These are phyloP conservation scores for Eupithecia exiguata DNA, from an alignment of 2,888 invertebrate species.

Conservation along the genomic window DNA sequence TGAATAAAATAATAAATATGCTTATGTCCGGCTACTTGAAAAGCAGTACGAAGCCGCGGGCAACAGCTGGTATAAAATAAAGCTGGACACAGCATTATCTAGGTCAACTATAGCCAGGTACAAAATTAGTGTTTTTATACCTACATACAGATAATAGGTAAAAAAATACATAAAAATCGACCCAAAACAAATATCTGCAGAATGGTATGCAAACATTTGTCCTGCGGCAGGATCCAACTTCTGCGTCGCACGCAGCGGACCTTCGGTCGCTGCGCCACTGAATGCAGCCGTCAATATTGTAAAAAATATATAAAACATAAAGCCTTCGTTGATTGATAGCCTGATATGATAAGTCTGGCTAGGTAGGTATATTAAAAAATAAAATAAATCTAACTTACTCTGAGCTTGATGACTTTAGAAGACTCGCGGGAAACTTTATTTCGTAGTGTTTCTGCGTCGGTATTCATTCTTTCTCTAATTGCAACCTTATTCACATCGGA, in stretches of 20 bases:
- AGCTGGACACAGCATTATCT: too few relatives aligned
- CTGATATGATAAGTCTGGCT: background rate
- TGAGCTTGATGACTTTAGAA: constrained; percentile 69
- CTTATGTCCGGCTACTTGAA: too few relatives aligned
- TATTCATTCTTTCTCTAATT: constrained; percentile 62
- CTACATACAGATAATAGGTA: background rate
- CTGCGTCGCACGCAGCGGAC: background rate
- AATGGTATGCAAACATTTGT: background rate
- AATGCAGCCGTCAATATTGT: too few relatives aligned
- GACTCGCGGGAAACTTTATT: constrained; percentile 70
- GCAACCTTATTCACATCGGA: constrained; percentile 63
- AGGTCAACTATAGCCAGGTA: too few relatives aligned
- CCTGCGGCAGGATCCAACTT: background rate
- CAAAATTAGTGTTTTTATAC: too few relatives aligned
- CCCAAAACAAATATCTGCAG: background rate
- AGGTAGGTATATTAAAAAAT: background rate
- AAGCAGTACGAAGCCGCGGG: too few relatives aligned
- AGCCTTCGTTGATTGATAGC: background rate
- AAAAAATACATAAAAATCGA: background rate
- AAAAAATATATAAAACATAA: too few relatives aligned
- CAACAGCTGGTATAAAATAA: too few relatives aligned
- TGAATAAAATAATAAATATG: too few relatives aligned
- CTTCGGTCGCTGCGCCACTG: too few relatives aligned
- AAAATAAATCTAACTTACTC: constrained; percentile 53
- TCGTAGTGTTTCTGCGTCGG: constrained; percentile 65